These are phyloP conservation scores for Tolypeutes matacus DNA, from an alignment of 2,797 vertebrate species.

Conservation along the genomic window DNA sequence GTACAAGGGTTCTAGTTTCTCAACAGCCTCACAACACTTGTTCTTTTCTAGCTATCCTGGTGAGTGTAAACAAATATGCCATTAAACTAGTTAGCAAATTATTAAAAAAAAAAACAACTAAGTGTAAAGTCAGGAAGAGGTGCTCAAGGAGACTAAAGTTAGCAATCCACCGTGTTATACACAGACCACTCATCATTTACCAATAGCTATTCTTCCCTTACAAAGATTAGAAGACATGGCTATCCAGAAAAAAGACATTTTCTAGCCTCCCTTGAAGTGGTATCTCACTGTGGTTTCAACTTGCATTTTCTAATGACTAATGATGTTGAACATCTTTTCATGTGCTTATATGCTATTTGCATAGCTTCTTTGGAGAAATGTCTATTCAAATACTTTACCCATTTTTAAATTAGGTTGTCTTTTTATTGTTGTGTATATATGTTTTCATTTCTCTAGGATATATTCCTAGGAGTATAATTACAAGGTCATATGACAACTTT, in stretches of 20 bases:
- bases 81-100: no score
- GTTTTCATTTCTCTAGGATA: no score
- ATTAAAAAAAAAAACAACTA: no score
- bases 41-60: neutral
- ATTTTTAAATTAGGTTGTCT: neutral
- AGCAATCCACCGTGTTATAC: neutral
- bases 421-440: no score
- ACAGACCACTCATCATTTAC: neutral
- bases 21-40: neutral
- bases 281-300: neutral
- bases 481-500: no score
- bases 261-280: neutral
- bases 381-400: neutral
- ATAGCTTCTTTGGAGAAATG: neutral
- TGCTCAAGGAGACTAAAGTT: neutral
- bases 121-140: neutral
- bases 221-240: neutral
- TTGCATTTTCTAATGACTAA: neutral
- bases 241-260: neutral
- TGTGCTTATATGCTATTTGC: neutral
- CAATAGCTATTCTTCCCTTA: neutral
- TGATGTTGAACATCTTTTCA: neutral
- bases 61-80: neutral
- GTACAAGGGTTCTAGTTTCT: neutral
- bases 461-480: no score